Conservation (phyloP, 2,888 invertebrate species). For the Heteromyza rotundicornis region DNA sequence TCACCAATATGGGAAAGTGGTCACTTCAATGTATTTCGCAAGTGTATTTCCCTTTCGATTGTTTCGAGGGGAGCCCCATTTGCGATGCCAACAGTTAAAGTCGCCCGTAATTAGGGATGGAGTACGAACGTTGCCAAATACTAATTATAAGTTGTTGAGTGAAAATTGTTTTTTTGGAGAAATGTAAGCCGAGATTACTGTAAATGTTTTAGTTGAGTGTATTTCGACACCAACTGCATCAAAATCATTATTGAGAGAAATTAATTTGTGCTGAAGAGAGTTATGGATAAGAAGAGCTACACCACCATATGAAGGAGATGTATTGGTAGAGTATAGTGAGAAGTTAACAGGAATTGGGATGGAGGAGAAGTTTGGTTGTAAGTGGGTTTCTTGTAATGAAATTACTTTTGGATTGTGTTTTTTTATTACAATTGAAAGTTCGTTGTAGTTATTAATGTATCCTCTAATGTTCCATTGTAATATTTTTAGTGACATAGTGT, state of each 20-base stretch:
- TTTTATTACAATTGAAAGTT: neutral
- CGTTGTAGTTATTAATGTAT: neutral
- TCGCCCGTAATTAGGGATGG: neutral
- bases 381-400: neutral
- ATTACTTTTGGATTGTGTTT: neutral
- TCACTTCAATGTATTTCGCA: slow-evolving; percentile 14
- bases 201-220: slow-evolving; percentile 4
- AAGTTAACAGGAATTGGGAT: slow-evolving; percentile 15
- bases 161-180: slow-evolving; percentile 6
- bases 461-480: neutral
- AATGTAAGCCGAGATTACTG: slow-evolving; percentile 10
- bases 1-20: neutral
- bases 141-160: neutral
- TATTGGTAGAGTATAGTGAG: neutral
- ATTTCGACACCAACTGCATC: slow-evolving; percentile 6
- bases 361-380: neutral
- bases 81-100: neutral
- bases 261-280: slow-evolving; percentile 4
- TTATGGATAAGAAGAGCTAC: slow-evolving; percentile 14
- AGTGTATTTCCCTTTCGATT: slow-evolving; percentile 20
- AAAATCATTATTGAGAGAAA: slow-evolving; percentile 10
- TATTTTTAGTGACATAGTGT: too few relatives aligned
- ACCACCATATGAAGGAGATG: slow-evolving; percentile 6
- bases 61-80: slow-evolving; percentile 17
- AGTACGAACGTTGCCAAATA: too few relatives aligned